These are phyloP conservation scores for Steinernema hermaphroditum DNA, from an alignment of 2,888 invertebrate genomes.

Conservation along the genomic window DNA sequence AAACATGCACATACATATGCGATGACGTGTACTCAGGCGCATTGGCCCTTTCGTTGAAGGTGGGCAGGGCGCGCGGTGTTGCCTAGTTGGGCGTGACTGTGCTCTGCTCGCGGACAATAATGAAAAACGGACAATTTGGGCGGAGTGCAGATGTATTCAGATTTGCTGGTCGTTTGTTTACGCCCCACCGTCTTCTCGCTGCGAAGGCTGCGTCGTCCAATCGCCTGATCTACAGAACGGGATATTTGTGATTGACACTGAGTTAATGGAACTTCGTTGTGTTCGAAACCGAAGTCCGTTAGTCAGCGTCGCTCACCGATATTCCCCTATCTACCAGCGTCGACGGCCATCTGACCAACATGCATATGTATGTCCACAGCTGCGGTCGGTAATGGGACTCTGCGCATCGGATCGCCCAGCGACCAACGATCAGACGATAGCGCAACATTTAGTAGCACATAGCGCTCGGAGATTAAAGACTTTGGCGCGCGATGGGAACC, in stretches of 20 bases:
- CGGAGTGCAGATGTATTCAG: slow-evolving; percentile 6
- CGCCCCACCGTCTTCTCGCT: background rate
- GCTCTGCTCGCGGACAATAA: background rate
- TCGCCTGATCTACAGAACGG: background rate
- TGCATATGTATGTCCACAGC: too few relatives aligned
- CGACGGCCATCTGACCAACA: too few relatives aligned
- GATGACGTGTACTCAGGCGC: too few relatives aligned
- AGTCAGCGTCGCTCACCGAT: slow-evolving; percentile 15
- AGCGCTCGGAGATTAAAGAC: background rate
- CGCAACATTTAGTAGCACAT: slow-evolving; percentile 7
- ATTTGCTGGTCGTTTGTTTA: slow-evolving; percentile 8
- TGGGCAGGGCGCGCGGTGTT: too few relatives aligned
- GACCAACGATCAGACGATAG: background rate
- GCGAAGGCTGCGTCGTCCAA: background rate
- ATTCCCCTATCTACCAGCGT: too few relatives aligned
- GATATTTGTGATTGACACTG: slow-evolving; percentile 19
- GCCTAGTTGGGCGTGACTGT: too few relatives aligned
- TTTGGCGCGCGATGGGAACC: background rate
- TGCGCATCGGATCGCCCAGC: background rate
- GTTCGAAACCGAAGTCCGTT: slow-evolving; percentile 4
- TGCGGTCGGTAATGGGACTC: too few relatives aligned
- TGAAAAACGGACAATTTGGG: background rate
- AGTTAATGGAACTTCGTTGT: slow-evolving; percentile 7
- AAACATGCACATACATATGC: too few relatives aligned
- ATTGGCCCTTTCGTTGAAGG: too few relatives aligned